phyloP scores from a whole-genome alignment of 1,140 invertebrate species.

The Sitodiplosis mosellana region DNA sequence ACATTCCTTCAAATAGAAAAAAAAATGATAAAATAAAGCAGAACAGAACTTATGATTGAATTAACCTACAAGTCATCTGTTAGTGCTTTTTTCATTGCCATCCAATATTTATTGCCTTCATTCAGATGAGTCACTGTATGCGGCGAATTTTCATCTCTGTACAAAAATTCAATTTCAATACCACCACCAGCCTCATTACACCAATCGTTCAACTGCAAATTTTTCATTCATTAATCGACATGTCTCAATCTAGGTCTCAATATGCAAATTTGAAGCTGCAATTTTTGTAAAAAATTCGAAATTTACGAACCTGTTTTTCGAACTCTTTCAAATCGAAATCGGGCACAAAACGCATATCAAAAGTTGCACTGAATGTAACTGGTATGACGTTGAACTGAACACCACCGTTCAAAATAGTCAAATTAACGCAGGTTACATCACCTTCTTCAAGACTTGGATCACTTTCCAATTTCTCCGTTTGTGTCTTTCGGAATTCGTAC shows the following conservation, averaged over 20 bases:
- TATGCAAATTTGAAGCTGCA: too few species aligned
- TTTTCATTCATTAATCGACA: background rate
- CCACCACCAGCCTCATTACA: conserved; percentile 63
- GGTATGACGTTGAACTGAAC: conserved; percentile 88
- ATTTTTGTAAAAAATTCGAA: background rate
- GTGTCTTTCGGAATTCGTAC: conserved; percentile 44
- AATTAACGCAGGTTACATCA: conserved; percentile 75
- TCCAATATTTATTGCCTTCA: conserved; percentile 58
- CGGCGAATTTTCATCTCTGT: conserved; percentile 43
- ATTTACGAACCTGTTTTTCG: conserved; percentile 39
- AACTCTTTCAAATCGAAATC: conserved; percentile 49
- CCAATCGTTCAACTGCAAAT: conserved; percentile 40
- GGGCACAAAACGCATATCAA: conserved; percentile 67
- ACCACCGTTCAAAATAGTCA: conserved; percentile 75
- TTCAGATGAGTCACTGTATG: conserved; percentile 36
- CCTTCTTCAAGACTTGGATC: conserved; percentile 49
- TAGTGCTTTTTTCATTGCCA: conserved; percentile 49
- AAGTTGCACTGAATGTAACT: conserved; percentile 47
- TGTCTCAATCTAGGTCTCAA: too few species aligned
- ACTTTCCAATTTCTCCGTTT: conserved; percentile 44
- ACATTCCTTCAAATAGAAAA: conserved; percentile 22
- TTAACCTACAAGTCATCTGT: conserved; percentile 28
- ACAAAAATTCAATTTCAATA: conserved; percentile 53
- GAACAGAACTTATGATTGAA: too few species aligned
- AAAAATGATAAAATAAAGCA: conserved; percentile 13